Conservation (phyloP, 2,888 invertebrate genomes). For the Amphipyra tragopoginis region DNA sequence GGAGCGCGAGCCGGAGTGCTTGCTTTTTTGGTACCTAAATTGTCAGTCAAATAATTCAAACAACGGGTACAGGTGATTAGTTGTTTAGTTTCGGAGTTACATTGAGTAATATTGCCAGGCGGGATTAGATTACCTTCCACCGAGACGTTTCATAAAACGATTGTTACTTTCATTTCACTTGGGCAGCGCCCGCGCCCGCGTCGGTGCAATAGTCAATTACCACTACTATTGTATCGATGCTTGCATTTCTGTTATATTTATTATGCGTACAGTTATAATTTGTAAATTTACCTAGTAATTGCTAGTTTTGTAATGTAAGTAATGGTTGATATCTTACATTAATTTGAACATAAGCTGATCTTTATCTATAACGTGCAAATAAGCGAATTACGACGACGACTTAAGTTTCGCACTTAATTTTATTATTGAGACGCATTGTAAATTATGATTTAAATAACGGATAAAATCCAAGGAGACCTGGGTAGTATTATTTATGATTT, state of each 20-base stretch:
- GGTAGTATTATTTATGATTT: slow-evolving; percentile 17
- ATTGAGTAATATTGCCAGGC: slow-evolving; percentile 77
- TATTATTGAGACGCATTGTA: slow-evolving; percentile 8
- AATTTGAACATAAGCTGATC: slow-evolving; percentile 21
- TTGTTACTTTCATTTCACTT: slow-evolving; percentile 85
- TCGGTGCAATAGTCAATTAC: slow-evolving; percentile 72
- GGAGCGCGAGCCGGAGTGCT: slow-evolving; percentile 1
- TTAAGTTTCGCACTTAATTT: slow-evolving; percentile 17
- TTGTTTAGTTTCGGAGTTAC: slow-evolving; percentile 70
- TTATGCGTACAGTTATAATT: not conserved
- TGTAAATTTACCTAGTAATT: slow-evolving; percentile 4
- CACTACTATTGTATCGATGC: slow-evolving; percentile 53
- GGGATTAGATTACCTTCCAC: slow-evolving; percentile 82
- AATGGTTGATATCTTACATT: slow-evolving; percentile 14
- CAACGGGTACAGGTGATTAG: slow-evolving; percentile 62
- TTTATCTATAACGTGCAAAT: slow-evolving; percentile 34
- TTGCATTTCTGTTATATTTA: slow-evolving; percentile 36
- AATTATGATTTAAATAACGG: slow-evolving; percentile 7
- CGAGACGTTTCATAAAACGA: slow-evolving; percentile 84
- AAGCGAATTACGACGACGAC: slow-evolving; percentile 18
- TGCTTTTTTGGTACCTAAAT: slow-evolving; percentile 9
- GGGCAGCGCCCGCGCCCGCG: slow-evolving; percentile 57
- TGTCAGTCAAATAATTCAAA: slow-evolving; percentile 22
- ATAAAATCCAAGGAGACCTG: slow-evolving; percentile 31
- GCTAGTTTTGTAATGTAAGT: slow-evolving; percentile 20